These are phyloP conservation scores for Trachemys scripta DNA, from an alignment of 2,113 vertebrate genomes.

Conservation along the genomic window DNA sequence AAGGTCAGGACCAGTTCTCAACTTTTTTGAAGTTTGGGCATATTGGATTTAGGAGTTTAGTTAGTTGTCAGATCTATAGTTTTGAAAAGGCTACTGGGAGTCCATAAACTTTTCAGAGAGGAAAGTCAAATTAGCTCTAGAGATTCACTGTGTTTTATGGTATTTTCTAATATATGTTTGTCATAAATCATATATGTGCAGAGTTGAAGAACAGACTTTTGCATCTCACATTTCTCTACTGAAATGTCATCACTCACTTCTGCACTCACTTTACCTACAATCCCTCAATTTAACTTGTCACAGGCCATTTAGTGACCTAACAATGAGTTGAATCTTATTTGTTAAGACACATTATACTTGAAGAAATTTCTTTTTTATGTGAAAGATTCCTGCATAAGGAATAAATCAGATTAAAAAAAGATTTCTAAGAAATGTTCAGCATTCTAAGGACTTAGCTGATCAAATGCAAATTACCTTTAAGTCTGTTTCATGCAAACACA, in stretches of 20 bases:
- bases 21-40: neutral
- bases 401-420: neutral
- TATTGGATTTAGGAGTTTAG: no score
- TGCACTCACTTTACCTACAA: neutral
- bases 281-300: neutral
- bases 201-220: neutral
- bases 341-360: neutral
- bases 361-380: neutral
- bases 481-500: neutral
- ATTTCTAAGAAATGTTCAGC: neutral
- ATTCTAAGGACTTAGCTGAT: neutral
- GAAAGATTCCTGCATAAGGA: neutral
- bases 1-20: neutral
- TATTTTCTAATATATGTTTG: neutral
- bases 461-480: slow-evolving; percentile 12
- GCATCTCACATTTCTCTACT: neutral
- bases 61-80: no score
- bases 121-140: neutral
- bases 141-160: neutral
- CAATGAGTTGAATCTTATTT: neutral
- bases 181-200: neutral
- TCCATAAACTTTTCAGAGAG: neutral
- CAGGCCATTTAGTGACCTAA: neutral
- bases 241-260: neutral
- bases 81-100: no score